These are phyloP conservation scores for Neomonachus schauinslandi DNA, from an alignment of 2,113 vertebrate genomes.

Conservation along the genomic window DNA sequence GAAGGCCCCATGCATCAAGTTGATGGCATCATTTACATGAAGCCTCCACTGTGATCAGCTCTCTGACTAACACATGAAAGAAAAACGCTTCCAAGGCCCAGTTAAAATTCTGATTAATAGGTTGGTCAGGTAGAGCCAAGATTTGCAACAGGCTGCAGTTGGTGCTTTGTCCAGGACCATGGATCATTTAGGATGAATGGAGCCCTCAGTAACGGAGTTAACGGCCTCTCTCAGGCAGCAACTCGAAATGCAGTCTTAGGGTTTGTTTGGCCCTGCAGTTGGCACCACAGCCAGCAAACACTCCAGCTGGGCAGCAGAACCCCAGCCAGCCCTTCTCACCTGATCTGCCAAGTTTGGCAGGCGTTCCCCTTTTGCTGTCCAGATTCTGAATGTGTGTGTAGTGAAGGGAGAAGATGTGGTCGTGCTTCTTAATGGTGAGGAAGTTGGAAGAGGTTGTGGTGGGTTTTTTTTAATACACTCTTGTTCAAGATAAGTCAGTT, in stretches of 20 bases:
- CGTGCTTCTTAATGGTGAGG: constrained; percentile 44
- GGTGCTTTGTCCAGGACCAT: constrained; percentile 50
- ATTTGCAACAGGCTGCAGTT: constrained; percentile 33
- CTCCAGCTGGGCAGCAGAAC: constrained; percentile 75
- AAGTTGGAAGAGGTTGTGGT: constrained; percentile 58
- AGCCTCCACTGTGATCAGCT: background rate
- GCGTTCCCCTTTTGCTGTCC: constrained; percentile 26
- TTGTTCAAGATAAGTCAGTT: background rate
- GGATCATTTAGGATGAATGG: constrained; percentile 66
- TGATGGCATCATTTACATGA: constrained; percentile 49
- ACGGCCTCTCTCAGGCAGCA: constrained; percentile 73
- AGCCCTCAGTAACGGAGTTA: background rate
- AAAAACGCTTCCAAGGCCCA: background rate
- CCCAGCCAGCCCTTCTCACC: constrained; percentile 80
- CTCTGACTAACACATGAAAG: constrained; percentile 7
- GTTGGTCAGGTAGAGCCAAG: background rate
- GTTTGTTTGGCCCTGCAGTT: constrained; percentile 67
- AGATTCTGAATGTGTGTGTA: constrained; percentile 68
- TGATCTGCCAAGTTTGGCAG: constrained; percentile 81
- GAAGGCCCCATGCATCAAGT: constrained; percentile 32
- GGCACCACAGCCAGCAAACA: constrained; percentile 49
- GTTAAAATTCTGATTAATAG: constrained; percentile 61
- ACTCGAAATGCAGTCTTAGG: constrained; percentile 18
- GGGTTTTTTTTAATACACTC: background rate
- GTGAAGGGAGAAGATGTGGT: constrained; percentile 38